These are phyloP conservation scores for Drosophila navojoa DNA, from an alignment of 1,140 invertebrate species.

Conservation along the genomic window DNA sequence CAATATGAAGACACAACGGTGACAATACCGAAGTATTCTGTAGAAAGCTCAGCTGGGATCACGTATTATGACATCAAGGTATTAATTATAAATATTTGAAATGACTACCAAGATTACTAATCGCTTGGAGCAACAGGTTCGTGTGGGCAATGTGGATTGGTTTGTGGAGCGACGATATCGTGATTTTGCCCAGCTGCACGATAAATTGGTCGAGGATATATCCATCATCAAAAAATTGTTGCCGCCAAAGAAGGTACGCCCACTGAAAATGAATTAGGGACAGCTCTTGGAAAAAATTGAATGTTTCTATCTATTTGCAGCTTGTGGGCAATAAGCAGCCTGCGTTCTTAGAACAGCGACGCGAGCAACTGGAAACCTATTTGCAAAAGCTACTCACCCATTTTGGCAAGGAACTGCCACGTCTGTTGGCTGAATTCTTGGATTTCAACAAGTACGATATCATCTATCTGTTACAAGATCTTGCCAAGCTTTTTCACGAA, in stretches of 20 bases:
- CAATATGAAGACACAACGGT: conserved; percentile 86
- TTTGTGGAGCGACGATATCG: conserved; percentile 93
- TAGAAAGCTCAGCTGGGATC: conserved; percentile 86
- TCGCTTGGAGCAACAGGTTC: conserved; percentile 78
- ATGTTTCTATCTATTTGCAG: conserved; percentile 28
- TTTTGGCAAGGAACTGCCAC: conserved; percentile 86
- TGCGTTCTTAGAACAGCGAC: conserved; percentile 92
- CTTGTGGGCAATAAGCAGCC: conserved; percentile 90
- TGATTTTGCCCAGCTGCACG: conserved; percentile 94
- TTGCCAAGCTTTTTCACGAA: conserved; percentile 89
- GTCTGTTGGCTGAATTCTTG: conserved; percentile 90
- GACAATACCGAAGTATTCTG: conserved; percentile 85
- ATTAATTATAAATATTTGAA: conserved; percentile 16
- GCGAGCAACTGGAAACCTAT: conserved; percentile 91
- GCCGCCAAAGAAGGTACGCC: conserved; percentile 93
- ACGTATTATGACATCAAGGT: conserved; percentile 88
- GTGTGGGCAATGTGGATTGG: conserved; percentile 90
- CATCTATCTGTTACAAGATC: conserved; percentile 90
- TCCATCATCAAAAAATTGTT: conserved; percentile 92
- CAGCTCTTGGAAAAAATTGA: too few relatives aligned
- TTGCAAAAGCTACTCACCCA: conserved; percentile 90
- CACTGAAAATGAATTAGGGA: conserved; percentile 4
- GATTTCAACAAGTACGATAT: conserved; percentile 93
- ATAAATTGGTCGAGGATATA: conserved; percentile 90
- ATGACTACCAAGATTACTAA: neutral